These are phyloP conservation scores for Charanyca ferruginea DNA, from an alignment of 2,888 invertebrate species.

Conservation along the genomic window DNA sequence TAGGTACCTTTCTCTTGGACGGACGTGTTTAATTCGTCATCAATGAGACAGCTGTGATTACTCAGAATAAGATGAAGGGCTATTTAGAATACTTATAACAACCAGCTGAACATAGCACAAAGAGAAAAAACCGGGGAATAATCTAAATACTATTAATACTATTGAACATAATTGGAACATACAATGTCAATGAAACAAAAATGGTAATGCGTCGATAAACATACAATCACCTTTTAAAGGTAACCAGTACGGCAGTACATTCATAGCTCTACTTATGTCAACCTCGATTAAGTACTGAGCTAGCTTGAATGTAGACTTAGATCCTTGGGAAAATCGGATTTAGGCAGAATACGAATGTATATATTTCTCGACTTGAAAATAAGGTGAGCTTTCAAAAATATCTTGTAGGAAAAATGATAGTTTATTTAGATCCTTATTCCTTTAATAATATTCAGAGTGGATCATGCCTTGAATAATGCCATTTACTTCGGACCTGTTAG, in stretches of 20 bases:
- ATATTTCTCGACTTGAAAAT: not conserved
- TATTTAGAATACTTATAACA: too few relatives aligned
- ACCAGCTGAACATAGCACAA: not conserved
- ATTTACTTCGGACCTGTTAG: too few relatives aligned
- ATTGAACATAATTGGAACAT: slow-evolving; percentile 11
- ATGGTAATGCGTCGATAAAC: slow-evolving; percentile 17
- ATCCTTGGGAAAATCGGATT: slow-evolving; percentile 19
- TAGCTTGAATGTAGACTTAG: slow-evolving; percentile 25
- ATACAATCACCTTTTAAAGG: slow-evolving; percentile 41
- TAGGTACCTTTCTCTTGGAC: too few relatives aligned
- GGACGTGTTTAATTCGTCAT: not conserved
- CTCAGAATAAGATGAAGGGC: not conserved
- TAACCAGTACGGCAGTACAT: slow-evolving; percentile 8
- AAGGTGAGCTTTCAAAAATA: too few relatives aligned
- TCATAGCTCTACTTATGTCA: slow-evolving; percentile 37
- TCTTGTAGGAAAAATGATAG: too few relatives aligned
- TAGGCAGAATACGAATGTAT: not conserved
- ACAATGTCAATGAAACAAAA: slow-evolving; percentile 43
- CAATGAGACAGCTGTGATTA: not conserved
- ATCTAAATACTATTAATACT: not conserved
- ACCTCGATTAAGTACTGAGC: slow-evolving; percentile 31
- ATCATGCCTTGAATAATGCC: too few relatives aligned
- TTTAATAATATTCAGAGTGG: too few relatives aligned
- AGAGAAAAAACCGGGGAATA: not conserved
- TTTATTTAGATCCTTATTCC: too few relatives aligned